Conservation (phyloP, 2,797 vertebrate species). For the Mergus octosetaceus region DNA sequence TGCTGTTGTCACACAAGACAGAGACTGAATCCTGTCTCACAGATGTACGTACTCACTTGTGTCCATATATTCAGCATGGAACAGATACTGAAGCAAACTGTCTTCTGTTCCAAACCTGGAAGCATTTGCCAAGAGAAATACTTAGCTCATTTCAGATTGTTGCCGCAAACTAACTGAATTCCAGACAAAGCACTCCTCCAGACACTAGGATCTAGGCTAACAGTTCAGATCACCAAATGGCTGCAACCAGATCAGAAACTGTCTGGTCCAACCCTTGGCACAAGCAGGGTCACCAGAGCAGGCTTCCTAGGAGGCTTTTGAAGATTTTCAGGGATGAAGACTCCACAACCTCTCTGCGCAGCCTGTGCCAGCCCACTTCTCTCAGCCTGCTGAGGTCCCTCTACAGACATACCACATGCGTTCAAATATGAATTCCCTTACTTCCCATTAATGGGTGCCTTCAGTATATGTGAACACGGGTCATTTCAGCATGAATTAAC, state of each 20-base stretch:
- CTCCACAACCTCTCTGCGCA: too few species aligned
- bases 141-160: not conserved
- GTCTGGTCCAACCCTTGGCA: not conserved
- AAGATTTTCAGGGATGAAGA: too few species aligned
- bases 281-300: not conserved
- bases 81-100: not conserved
- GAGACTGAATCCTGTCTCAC: not conserved
- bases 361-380: not conserved
- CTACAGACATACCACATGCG: too few species aligned
- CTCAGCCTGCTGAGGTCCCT: not conserved
- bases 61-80: not conserved
- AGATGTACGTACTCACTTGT: rapidly evolving
- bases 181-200: not conserved
- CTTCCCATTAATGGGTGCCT: not conserved
- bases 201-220: not conserved
- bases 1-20: not conserved
- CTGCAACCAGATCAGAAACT: not conserved
- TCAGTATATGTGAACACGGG: not conserved
- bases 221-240: not conserved
- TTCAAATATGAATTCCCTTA: not conserved
- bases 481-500: not conserved
- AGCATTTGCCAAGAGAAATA: not conserved
- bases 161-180: not conserved
- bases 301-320: not conserved
- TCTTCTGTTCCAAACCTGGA: not conserved